Base-by-base conservation (phyloP, 2,113 vertebrate species). In the Dasypus novemcinctus region DNA sequence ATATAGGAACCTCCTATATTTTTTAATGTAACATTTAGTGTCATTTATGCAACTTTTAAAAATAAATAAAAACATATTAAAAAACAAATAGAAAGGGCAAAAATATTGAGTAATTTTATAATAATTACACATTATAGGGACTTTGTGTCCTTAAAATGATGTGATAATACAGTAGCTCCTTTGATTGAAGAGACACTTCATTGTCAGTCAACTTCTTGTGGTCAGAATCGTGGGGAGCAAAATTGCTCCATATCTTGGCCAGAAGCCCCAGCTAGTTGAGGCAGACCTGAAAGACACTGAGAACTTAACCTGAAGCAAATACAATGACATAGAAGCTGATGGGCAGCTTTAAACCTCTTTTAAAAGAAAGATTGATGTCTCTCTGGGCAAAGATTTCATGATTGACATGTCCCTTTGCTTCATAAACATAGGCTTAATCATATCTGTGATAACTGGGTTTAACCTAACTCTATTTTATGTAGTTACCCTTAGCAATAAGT, bases 361-460 rank as follows among this genome's bases (percentile, higher is more conserved):
- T 46, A 87, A 90, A 82, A 94, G 91, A 95, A 86, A 96, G 69
- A 96, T 80, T 94, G 96, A 96, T 83, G 82, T 95, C 38, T 59
- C 52, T 41, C 3, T 57, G 93, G 78, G 94, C 91, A 87, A 75
- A 88, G 82, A 75, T 59, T 89, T 79, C 74, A 33, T 91, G 96
- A 87, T 64, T 94, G n/a, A n/a, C n/a, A n/a, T n/a, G 43, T 68
- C 33, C 76, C 54, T 87, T 76, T 88, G 78, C 46, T 72, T 87
- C 17, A n/a, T 78, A 86, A 29, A 91, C 63, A 9, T 84, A 79
- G 61, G 5, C 31, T 91, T 96, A 95, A 96, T 97, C 86, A 94
- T 69, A 95, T 96, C 85, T 96, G 49, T 83, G 96, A 71, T 76
- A 83, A 87, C 74, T 88, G 83, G 79, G 68, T 68, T 96, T 90